Evolutionary conservation across 2,888 invertebrate genomes (phyloP).

Genomic region (Watsonalla cultraria): DNA sequence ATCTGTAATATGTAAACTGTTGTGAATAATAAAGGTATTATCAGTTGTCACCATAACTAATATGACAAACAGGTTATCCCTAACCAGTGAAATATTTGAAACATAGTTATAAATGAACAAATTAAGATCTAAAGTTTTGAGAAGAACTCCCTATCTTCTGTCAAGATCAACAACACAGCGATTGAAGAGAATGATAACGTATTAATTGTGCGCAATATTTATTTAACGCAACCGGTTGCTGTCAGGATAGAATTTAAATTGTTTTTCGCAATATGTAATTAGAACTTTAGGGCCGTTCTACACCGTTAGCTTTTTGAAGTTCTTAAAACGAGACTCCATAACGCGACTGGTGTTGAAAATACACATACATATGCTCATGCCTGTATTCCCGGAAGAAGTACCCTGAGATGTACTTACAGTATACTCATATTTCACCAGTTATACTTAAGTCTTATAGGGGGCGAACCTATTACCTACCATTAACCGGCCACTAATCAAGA

Average conservation of each 20-base stretch:
- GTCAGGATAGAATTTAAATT: not conserved
- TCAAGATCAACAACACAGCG: not conserved
- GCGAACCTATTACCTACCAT: too few relatives aligned
- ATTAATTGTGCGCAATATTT: not conserved
- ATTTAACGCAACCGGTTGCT: not conserved
- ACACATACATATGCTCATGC: too few relatives aligned
- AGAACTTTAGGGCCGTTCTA: not conserved
- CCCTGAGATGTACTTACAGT: too few relatives aligned
- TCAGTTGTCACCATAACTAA: not conserved
- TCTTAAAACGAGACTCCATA: too few relatives aligned
- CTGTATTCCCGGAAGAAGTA: too few relatives aligned
- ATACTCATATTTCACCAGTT: too few relatives aligned
- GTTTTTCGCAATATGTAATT: constrained; percentile 1
- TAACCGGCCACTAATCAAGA: too few relatives aligned
- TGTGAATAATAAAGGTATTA: too few relatives aligned
- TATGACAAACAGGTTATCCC: not conserved
- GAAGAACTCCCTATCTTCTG: not conserved
- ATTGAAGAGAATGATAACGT: not conserved
- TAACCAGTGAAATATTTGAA: too few relatives aligned
- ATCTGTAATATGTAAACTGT: too few relatives aligned
- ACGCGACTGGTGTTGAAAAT: too few relatives aligned
- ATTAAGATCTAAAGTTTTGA: not conserved
- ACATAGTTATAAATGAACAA: not conserved
- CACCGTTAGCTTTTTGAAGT: not conserved
- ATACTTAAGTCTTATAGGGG: too few relatives aligned